Percentiles rank a stretch among this genome's conserved stretches.
These are phyloP conservation scores for Ancistrus triradiatus DNA, from an alignment of 2,113 vertebrate species.

Conservation along the genomic window DNA sequence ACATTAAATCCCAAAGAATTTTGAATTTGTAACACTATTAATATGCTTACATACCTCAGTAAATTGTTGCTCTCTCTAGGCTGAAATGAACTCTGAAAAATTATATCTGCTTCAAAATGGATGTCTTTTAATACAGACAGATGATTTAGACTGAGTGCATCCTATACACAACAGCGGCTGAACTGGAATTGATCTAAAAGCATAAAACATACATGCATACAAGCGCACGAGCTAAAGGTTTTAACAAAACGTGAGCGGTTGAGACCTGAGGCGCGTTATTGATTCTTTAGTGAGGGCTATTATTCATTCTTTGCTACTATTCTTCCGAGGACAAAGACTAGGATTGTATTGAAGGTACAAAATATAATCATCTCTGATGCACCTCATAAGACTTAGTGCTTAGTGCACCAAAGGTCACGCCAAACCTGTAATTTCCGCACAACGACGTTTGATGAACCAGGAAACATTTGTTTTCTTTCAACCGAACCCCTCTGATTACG, in stretches of 20 bases:
- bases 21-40: too few species aligned
- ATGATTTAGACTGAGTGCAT: too few species aligned
- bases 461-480: conserved; percentile 44
- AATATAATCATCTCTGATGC: conserved; percentile 52
- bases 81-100: too few species aligned
- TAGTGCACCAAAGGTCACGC: conserved; percentile 57
- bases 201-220: conserved; percentile 40
- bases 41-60: too few species aligned
- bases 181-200: too few species aligned
- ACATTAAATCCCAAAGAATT: too few species aligned
- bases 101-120: too few species aligned
- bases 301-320: conserved; percentile 5
- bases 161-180: too few species aligned
- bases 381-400: conserved; percentile 50
- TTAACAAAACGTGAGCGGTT: background rate
- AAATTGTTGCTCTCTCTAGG: too few species aligned
- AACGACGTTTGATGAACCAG: conserved; percentile 65
- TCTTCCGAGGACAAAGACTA: background rate
- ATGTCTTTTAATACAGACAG: too few species aligned
- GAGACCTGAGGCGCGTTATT: background rate
- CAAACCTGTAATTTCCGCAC: conserved; percentile 64
- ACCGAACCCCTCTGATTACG: conserved; percentile 55
- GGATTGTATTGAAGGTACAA: background rate
- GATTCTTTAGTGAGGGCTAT: background rate
- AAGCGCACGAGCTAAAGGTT: background rate